Base-by-base conservation (phyloP, 2,888 invertebrate genomes). In the Eumacrocentrus americanus region DNA sequence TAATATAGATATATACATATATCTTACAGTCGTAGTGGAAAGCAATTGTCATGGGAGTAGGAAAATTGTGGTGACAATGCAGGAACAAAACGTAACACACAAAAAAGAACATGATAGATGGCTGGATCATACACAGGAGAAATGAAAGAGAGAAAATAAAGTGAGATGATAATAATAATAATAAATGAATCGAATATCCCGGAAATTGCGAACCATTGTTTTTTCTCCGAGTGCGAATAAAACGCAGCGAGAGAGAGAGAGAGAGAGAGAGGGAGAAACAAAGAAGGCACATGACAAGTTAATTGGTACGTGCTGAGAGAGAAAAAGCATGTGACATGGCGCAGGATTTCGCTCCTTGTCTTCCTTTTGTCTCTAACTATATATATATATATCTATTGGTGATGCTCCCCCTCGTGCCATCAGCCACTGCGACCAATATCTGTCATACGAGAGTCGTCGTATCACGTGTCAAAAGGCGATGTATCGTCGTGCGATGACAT, bases 271-370 rank as follows among this genome's bases (percentile, higher is more conserved):
- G 34, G 52, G 51, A 40, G 23, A 20, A 22, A 29, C 51, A 52
- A 38, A 53, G 46, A 57, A 50, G 57, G 38, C 52, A 53, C 52
- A 51, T 65, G 62, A 65, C 65, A 63, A 59, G 62, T 65, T 65
- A 65, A 65, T 65, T 65, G 62, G 61, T 55, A 63, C 54, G 63
- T 61, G 59, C 44, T 14, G 52, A 48, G 46, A 48, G 42, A 18
- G 9, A 29, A 58, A 44, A 25, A 38, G 44, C 47, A 40, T 55
- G 58, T 60, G 37, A 54, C 51, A 57, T 46, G 53, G 62, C 61
- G 40, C 29, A 12, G n/a, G 42, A 18, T 44, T 25, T 54, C 29
- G 44, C 35, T 37, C 35, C 37, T 48, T 47, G 42, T 40, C 25
- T 20, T 46, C 34, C 53, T 57, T 44, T 35, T 53, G 44, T 53